These are phyloP conservation scores for Hirtodrosophila histrioides DNA, from an alignment of 2,888 invertebrate genomes.

Conservation along the genomic window DNA sequence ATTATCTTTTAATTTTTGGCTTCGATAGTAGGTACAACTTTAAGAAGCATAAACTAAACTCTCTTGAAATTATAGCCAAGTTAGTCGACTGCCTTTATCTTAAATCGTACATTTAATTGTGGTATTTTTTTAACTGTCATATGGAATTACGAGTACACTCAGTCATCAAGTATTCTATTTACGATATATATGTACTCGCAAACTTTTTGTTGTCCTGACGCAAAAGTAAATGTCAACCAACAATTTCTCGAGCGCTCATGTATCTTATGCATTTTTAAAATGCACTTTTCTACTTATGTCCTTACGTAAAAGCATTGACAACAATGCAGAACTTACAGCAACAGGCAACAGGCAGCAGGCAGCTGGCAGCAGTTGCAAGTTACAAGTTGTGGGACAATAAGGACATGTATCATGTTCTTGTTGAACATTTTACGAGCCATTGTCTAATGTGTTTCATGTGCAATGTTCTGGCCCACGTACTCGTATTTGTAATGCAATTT, in stretches of 20 bases:
- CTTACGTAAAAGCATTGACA: constrained; percentile 64
- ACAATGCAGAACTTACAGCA: constrained; percentile 37
- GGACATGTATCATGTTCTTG: constrained; percentile 43
- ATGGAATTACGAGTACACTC: constrained; percentile 16
- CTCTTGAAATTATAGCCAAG: too few relatives aligned
- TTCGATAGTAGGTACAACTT: too few relatives aligned
- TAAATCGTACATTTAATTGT: too few relatives aligned
- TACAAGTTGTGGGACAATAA: constrained; percentile 30
- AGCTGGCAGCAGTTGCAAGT: constrained; percentile 17
- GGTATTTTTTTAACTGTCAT: constrained; percentile 4
- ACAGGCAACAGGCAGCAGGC: constrained; percentile 21
- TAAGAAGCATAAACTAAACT: too few relatives aligned
- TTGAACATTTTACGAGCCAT: constrained; percentile 65
- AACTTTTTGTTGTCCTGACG: constrained; percentile 17
- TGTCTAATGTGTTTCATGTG: constrained; percentile 56
- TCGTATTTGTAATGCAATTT: constrained; percentile 67
- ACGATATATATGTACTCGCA: constrained; percentile 36
- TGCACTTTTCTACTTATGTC: constrained; percentile 68
- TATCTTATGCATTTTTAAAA: constrained; percentile 72
- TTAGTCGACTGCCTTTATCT: too few relatives aligned
- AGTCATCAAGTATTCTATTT: constrained; percentile 64
- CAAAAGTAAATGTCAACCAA: constrained; percentile 46
- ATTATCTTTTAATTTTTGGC: too few relatives aligned
- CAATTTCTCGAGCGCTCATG: constrained; percentile 58
- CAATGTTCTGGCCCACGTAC: constrained; percentile 35